phyloP scores from a whole-genome alignment of 2,888 invertebrate species.

The Cosmia pyralina region DNA sequence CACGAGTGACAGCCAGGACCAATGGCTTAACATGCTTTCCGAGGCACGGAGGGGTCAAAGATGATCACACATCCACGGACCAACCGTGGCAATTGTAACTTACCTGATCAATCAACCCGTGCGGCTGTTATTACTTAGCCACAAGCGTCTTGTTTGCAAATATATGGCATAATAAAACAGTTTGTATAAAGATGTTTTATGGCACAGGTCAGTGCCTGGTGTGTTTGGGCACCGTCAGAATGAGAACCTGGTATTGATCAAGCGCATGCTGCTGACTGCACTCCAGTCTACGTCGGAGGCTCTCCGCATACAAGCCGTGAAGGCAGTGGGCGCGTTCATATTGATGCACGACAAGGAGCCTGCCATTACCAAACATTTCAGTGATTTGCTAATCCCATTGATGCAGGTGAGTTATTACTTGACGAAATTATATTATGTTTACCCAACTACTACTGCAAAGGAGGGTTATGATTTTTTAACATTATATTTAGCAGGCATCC shows the following conservation, averaged over 20 bases:
- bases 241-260: conserved; percentile 97
- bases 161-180: background rate
- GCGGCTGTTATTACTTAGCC: background rate
- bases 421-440: background rate
- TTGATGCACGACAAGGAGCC: conserved; percentile 98
- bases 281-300: conserved; percentile 93
- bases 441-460: background rate
- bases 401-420: conserved; percentile 89
- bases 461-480: background rate
- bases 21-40: no score
- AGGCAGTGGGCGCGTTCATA: conserved; percentile 96
- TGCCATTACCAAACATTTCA: conserved; percentile 96
- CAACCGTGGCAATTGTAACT: no score
- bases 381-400: conserved; percentile 95
- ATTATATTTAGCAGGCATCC: background rate
- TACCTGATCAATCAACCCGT: no score
- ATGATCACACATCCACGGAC: no score
- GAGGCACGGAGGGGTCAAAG: no score
- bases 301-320: conserved; percentile 95
- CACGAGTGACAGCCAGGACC: no score
- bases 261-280: conserved; percentile 97
- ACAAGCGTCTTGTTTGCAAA: no score
- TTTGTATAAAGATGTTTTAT: background rate
- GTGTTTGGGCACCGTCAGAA: conserved; percentile 99
- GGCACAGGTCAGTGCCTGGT: conserved; percentile 96